Evolutionary conservation across 2,797 vertebrate species (phyloP), one percentile per base, ranked within the genome.

Genomic region (Labroides dimidiatus): DNA sequence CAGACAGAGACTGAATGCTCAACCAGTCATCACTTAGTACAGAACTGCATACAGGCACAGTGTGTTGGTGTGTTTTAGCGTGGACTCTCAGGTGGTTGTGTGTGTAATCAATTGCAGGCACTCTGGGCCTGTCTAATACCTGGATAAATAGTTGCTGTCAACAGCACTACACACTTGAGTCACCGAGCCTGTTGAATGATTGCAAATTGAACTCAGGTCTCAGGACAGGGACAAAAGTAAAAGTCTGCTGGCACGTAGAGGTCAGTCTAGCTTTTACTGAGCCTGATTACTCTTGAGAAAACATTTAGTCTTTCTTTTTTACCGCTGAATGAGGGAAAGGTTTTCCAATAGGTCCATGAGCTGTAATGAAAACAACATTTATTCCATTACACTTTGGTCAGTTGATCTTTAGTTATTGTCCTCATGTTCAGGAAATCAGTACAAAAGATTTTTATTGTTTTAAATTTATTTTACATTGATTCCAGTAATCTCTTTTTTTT

Each of bases 121-220:
- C 62, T 44, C 16, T 10, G 64, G 76, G 54, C 55, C 19, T 20
- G 42, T 39, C 42, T 64, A 71, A 66, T 48, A 56, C 44, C 33
- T 52, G 41, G 30, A 48, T 71, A 70, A 71, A 78, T 75, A 75
- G 61, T 51, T 62, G 74, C 67, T 67, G 68, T 70, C 48, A 56
- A 21, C 67, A 75, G 66, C 64, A 60, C 12, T 51, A 47, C 61
- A 33, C 42, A 42, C 30, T 27, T 42, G 33, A 60, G 47, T 75
- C 45, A 24, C 13, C 2, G 47, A 58, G 50, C 5, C 45, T 41
- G 27, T 12, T 21, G 23, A 69, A 50, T 0, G 10, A 72, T 9
- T 55, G 15, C 1, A n/a, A 51, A 58, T 65, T 61, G 67, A 75
- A 62, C 57, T 64, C 15, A 66, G 27, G 10, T 55, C 33, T 68